Evolutionary conservation across 2,888 invertebrate species (phyloP), one percentile per base, ranked within the genome.

Genomic region (Noctua janthe): DNA sequence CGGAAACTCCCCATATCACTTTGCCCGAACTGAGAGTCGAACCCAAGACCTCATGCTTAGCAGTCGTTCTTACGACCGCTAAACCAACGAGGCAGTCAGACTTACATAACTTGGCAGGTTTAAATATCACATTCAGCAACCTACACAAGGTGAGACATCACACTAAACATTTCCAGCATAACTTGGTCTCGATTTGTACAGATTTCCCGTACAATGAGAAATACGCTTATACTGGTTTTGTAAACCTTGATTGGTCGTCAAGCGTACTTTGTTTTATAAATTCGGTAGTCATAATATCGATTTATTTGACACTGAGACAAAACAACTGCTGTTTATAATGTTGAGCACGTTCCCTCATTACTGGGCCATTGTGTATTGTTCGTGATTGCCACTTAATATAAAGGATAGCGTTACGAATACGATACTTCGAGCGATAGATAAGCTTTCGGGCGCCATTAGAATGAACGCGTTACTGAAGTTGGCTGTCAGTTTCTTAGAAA

Each of bases 221-320:
- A 15, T 59, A n/a, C 13, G 11, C 11, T 56, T 56, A 56, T 11
- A 59, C 13, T 59, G 59, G 59, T 13, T 2, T 29, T 54, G 8
- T 54, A 10, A 0, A 54, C 0, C 8, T 54, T 54, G 54, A 54
- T 54, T 54, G 8, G 20, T 2, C 20, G 54, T 54, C 17, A 7
- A 7, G 51, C 51, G 3, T 66, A 82, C 84, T 76, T 73, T 80
- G 64, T 67, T 69, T 82, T 73, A 29, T 29, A 59, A 87, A 90
- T 87, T 81, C 78, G 84, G 88, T 91, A 92, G 93, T 83, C 93
- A 92, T 90, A 93, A 93, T 91, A 92, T 80, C 56, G 62, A 85
- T 88, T 72, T 83, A 87, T 90, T 91, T 91, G 92, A 92, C 91
- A 92, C 87, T 88, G 76, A 93, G 92, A 92, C 93, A 91, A 90